Conservation (phyloP, 1,140 invertebrate genomes). For the Eupristina koningsbergeri region DNA sequence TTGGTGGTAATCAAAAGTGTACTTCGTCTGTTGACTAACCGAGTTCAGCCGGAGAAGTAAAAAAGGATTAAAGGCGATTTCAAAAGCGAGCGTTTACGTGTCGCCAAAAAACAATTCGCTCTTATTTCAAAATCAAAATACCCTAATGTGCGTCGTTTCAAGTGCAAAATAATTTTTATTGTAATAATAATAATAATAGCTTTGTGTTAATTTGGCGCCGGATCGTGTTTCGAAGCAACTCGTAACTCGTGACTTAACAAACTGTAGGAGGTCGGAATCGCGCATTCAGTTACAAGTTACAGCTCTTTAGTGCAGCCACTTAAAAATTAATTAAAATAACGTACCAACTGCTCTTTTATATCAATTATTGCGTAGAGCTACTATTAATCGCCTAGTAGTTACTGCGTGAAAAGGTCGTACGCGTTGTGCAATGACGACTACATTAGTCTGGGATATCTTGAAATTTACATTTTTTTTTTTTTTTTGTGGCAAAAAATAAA, state of each 20-base stretch:
- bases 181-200: neutral
- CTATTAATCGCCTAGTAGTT: neutral
- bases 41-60: neutral
- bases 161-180: too few relatives aligned
- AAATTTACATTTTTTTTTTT: too few relatives aligned
- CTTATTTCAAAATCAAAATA: too few relatives aligned
- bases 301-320: neutral
- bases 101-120: too few relatives aligned
- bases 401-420: neutral
- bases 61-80: too few relatives aligned
- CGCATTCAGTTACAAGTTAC: conserved; percentile 4
- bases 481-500: neutral
- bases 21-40: neutral
- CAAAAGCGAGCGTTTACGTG: too few relatives aligned
- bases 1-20: neutral
- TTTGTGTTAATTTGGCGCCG: neutral
- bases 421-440: neutral
- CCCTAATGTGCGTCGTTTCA: too few relatives aligned
- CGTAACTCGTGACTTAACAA: too few relatives aligned
- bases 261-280: neutral
- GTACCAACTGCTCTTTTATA: conserved; percentile 3
- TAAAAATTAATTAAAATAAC: conserved; percentile 19
- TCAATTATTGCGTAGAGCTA: neutral
- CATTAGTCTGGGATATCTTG: too few relatives aligned
- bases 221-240: neutral